Percentiles rank a stretch among this genome's conserved stretches.
Conservation (phyloP, 1,140 invertebrate genomes). For the Schlechtendalia chinensis region DNA sequence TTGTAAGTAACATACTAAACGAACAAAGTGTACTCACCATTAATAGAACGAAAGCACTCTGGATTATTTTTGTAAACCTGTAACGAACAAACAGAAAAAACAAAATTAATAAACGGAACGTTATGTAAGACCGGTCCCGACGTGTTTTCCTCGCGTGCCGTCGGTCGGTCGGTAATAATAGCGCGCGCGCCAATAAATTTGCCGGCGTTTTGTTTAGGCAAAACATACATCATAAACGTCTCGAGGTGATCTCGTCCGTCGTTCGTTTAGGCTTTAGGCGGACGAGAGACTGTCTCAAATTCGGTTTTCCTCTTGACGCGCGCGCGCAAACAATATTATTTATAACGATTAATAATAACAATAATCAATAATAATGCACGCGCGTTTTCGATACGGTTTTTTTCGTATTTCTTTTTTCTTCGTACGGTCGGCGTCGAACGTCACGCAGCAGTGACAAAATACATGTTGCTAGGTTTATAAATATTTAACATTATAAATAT, state of each 20-base stretch:
- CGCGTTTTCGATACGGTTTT: no score
- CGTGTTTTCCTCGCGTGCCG: no score
- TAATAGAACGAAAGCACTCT: constrained; percentile 49
- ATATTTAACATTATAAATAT: no score
- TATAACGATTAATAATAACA: no score
- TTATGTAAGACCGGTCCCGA: no score
- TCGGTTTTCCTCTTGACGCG: not conserved
- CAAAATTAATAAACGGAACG: not conserved
- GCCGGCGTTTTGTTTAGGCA: constrained; percentile 47
- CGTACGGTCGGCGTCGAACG: no score
- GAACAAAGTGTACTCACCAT: constrained; percentile 41
- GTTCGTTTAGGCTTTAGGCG: constrained; percentile 11
- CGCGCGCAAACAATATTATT: not conserved
- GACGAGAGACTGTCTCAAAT: not conserved
- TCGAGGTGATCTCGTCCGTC: not conserved
- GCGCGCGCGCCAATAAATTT: constrained; percentile 1
- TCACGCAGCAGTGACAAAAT: no score
- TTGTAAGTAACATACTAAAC: no score
- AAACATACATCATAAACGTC: constrained; percentile 38
- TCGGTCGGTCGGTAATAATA: not conserved
- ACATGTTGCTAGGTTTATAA: no score
- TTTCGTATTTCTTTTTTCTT: no score
- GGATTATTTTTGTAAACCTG: constrained; percentile 49
- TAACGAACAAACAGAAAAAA: constrained; percentile 8
- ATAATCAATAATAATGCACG: no score